These are phyloP conservation scores for Camelus bactrianus DNA, from an alignment of 2,113 vertebrate species.

Conservation along the genomic window DNA sequence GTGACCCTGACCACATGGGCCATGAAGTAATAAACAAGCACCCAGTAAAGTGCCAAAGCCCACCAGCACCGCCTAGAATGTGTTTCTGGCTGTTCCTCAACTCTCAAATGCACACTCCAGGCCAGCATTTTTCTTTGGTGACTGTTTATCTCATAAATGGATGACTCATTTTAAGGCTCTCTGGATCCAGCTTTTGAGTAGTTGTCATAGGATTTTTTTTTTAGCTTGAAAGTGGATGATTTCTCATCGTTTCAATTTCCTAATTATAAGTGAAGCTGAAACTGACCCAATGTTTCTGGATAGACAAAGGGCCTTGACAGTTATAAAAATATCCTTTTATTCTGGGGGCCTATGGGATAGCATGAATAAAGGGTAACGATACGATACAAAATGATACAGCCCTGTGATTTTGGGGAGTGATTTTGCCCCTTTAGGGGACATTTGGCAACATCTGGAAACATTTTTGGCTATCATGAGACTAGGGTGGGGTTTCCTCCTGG, in stretches of 20 bases:
- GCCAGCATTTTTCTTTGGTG: constrained; percentile 56
- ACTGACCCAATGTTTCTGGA: not conserved
- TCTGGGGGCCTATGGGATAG: not conserved
- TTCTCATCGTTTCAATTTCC: constrained; percentile 45
- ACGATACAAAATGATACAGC: not conserved
- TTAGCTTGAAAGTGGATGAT: not conserved
- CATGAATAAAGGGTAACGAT: not conserved
- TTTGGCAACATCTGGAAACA: not conserved
- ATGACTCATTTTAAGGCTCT: constrained; percentile 59
- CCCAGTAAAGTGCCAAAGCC: not conserved
- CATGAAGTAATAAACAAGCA: not conserved
- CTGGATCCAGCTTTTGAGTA: not conserved
- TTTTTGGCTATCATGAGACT: not conserved
- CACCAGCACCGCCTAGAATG: not conserved
- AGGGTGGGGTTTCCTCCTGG: not conserved
- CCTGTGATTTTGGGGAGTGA: not conserved
- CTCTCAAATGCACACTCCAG: not conserved
- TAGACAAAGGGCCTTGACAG: not conserved
- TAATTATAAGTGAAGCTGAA: constrained; percentile 12
- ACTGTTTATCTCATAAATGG: constrained; percentile 45
- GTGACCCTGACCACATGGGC: not conserved
- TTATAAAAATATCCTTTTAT: constrained; percentile 23
- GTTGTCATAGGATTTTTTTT: not conserved
- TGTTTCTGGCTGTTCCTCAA: not conserved
- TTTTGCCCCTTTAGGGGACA: not conserved